These are phyloP conservation scores for Cryptotis parvus DNA, from an alignment of 2,113 vertebrate species.

Conservation along the genomic window DNA sequence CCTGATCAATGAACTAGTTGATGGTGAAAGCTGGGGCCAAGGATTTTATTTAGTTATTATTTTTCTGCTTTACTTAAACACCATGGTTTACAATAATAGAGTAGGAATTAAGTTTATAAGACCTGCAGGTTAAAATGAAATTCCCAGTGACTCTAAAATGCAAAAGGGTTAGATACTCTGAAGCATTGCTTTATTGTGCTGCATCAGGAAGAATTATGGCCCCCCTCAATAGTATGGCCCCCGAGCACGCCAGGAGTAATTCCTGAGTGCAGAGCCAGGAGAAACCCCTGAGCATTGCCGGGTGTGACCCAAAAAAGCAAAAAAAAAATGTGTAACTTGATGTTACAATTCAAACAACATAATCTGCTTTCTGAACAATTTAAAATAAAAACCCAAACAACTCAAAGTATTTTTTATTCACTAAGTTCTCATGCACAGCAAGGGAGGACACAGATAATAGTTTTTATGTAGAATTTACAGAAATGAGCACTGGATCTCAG, in stretches of 20 bases:
- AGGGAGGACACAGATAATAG: neutral
- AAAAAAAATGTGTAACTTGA: neutral
- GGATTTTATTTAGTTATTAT: too few relatives aligned
- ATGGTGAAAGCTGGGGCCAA: neutral
- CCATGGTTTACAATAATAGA: too few relatives aligned
- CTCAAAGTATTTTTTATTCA: neutral
- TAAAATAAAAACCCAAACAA: neutral
- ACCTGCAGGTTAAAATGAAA: neutral
- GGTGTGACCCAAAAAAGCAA: too few relatives aligned
- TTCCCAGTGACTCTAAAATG: neutral
- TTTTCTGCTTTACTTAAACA: too few relatives aligned
- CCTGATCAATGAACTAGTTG: too few relatives aligned
- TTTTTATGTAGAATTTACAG: neutral
- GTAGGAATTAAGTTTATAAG: neutral
- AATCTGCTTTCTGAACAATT: slow-evolving; percentile 27
- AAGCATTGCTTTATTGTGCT: neutral
- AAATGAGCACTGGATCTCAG: slow-evolving; percentile 34
- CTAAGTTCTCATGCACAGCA: neutral
- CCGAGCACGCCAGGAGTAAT: too few relatives aligned
- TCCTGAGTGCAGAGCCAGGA: too few relatives aligned
- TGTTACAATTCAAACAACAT: neutral
- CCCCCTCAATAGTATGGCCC: neutral
- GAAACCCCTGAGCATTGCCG: too few relatives aligned
- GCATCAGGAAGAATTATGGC: neutral
- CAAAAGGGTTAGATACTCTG: neutral